These are phyloP conservation scores for Nasonia giraulti DNA, from an alignment of 1,140 invertebrate species.

Conservation along the genomic window DNA sequence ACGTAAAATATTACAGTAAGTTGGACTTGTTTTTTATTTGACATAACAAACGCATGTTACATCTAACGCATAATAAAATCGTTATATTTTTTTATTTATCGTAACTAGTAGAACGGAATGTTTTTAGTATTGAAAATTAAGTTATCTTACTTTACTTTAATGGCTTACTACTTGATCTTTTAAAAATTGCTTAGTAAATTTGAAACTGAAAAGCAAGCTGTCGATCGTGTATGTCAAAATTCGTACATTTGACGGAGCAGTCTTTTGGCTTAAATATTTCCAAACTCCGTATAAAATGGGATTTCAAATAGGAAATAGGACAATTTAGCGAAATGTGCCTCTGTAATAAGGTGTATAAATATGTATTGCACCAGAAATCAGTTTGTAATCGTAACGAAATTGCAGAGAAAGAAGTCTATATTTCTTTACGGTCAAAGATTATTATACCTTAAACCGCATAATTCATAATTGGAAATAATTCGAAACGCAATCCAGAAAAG, in stretches of 20 bases:
- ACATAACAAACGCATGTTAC: slow-evolving; percentile 9
- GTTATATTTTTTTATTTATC: slow-evolving; percentile 58
- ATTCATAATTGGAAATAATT: background rate
- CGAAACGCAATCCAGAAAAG: background rate
- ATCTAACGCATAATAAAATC: slow-evolving; percentile 60
- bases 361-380: slow-evolving; percentile 7
- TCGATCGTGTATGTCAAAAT: slow-evolving; percentile 12
- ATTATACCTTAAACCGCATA: background rate
- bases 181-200: slow-evolving; percentile 7
- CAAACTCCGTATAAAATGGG: slow-evolving; percentile 12
- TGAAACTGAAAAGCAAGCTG: background rate
- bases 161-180: slow-evolving; percentile 52
- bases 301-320: background rate
- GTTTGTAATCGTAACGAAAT: slow-evolving; percentile 10
- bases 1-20: slow-evolving; percentile 63
- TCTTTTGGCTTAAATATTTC: background rate
- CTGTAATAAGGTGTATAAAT: background rate
- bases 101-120: slow-evolving; percentile 65
- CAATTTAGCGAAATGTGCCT: background rate
- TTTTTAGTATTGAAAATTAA: slow-evolving; percentile 52
- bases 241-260: slow-evolving; percentile 43
- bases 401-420: background rate
- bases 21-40: slow-evolving; percentile 62
- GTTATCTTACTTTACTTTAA: slow-evolving; percentile 25
- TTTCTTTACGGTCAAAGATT: slow-evolving; percentile 1